Base-by-base conservation (phyloP, 2,797 vertebrate species). In the Capromys pilorides region DNA sequence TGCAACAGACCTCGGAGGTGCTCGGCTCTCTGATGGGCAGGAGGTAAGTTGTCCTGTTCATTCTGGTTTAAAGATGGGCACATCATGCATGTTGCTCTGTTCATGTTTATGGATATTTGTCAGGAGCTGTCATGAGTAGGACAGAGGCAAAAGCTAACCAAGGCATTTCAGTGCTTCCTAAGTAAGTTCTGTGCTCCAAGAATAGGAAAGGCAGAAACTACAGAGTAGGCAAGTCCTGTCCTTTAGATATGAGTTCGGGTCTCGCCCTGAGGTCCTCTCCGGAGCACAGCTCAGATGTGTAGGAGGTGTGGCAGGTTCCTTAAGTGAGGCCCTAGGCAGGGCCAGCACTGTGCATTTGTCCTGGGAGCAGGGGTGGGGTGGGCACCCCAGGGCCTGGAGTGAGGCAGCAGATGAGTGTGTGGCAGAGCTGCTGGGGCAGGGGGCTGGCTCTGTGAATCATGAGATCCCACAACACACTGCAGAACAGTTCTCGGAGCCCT, bases 221-320 rank as follows among this genome's bases (percentile, higher is more conserved):
- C 10, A 45, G n/a, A 57, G 8, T 64, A 57, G 80, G 14, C 19
- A 86, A 77, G 28, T 86, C 66, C 45, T 86, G 12, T 62, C 4
- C 57, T 67, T 85, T 28, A 92, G 81, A 94, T 86, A 21, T n/a
- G 61, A 5, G 36, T 13, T 66, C 64, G 4, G 33, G 69, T 84
- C 73, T 79, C 64, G 95, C 98, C 94, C 98, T 98, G 2, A 98
- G 98, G 98, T 97, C 98, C 75, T 98, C 99, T 24, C 97, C 99
- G 57, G 99, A 99, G 19, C 98, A 98, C 86, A 98, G 99, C 95
- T 99, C 99, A 94, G 99, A 99, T 95, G 96, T 99, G 97, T 99
- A 99, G 97, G 99, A 99, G 98, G 99, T 99, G 98, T 99, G 99
- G 99, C 99, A 91, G 99, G 99, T 99, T 71, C 99, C 99, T 98